Evolutionary conservation across 2,797 vertebrate species (phyloP), one percentile per base, ranked within the genome.

Genomic region (Garrulus glandarius): DNA sequence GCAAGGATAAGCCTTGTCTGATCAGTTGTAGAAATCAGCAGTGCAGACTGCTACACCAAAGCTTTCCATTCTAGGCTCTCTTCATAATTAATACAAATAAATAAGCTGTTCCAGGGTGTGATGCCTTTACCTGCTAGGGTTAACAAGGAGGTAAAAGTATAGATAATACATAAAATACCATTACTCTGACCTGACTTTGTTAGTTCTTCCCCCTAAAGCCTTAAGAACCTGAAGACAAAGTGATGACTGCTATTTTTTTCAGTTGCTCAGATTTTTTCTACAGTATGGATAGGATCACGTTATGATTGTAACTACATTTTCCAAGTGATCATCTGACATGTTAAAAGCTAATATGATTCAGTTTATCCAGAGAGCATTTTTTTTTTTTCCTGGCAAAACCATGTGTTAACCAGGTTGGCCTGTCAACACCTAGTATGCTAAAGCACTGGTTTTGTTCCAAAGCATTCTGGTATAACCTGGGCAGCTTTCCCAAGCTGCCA

Each of bases 371-470:
- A 77, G 9, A 91, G 32, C 34, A 86, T 72, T 47, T 7, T 63
- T 72, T 63, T 72, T 78, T 76, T 90, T 64, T 13, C 52, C 93
- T 97, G 93, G 92, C 94, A 96, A 82, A 95, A 93, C 77, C 83
- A 84, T 95, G 94, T 93, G 93, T 94, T 95, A 95, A 96, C 92
- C 95, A 96, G 94, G 93, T 95, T 97, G 96, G 92, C 92, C 93
- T 97, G 95, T 97, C 96, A 97, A 97, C 96, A 96, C 95, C 92
- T 97, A 93, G 85, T 81, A 76, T 76, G 90, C 69, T 96, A 57
- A 86, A 88, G 65, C 65, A 94, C 63, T 92, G 85, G 80, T 93
- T 95, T 79, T 94, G 70, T 95, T 96, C 94, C 95, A 97, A 84
- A 93, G 92, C 93, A 96, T 95, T 96, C 93, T 96, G 95, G 92